Conservation (phyloP, 2,888 invertebrate genomes). For the Gryllus longicercus region DNA sequence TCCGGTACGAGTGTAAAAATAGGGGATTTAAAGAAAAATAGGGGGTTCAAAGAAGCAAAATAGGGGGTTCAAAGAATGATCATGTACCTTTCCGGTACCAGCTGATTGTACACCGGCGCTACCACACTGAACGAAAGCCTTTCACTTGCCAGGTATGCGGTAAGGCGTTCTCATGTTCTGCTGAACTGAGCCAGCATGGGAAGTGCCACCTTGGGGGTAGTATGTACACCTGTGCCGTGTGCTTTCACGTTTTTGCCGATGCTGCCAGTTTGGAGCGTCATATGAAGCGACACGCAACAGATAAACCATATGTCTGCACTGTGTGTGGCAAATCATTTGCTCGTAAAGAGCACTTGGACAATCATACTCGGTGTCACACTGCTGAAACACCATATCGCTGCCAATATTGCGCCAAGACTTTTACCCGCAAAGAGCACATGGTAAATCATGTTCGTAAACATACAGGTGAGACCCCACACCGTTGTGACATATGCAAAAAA, state of each 20-base stretch:
- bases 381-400: constrained; percentile 80
- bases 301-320: constrained; percentile 80
- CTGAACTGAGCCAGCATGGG: constrained; percentile 75
- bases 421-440: constrained; percentile 75
- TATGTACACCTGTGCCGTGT: constrained; percentile 69
- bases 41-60: too few species aligned
- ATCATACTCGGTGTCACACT: constrained; percentile 77
- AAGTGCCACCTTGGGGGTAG: constrained; percentile 79
- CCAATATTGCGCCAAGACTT: constrained; percentile 71
- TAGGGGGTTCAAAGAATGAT: too few species aligned
- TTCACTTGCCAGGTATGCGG: constrained; percentile 78
- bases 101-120: constrained; percentile 78
- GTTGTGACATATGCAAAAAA: constrained; percentile 75
- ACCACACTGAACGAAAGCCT: constrained; percentile 81
- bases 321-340: constrained; percentile 84
- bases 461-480: constrained; percentile 72
- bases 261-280: constrained; percentile 69
- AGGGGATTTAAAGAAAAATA: too few species aligned
- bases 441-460: constrained; percentile 73
- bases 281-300: constrained; percentile 76
- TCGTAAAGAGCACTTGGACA: constrained; percentile 81
- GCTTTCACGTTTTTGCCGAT: constrained; percentile 71
- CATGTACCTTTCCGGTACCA: constrained; percentile 85
- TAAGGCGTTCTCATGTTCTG: constrained; percentile 75
- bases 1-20: too few species aligned